Percentiles rank a stretch among this genome's conserved stretches.
Conservation (phyloP, 2,888 invertebrate genomes). For the Crossocerus cetratus region DNA sequence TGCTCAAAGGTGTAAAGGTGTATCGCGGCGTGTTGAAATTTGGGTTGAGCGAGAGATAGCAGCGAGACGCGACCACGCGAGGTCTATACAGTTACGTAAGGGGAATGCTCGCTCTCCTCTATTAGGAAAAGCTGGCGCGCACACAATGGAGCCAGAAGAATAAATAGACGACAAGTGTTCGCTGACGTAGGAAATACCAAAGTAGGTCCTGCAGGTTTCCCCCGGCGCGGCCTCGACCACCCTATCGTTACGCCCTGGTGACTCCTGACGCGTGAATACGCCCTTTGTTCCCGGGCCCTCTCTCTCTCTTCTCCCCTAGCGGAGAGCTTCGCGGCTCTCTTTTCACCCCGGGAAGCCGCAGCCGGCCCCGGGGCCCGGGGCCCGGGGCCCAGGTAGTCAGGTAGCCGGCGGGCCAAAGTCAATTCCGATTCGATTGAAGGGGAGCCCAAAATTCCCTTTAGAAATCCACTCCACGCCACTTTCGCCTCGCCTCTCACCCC, state of each 20-base stretch:
- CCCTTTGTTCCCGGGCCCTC: slow-evolving; percentile 56
- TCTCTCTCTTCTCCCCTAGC: slow-evolving; percentile 21
- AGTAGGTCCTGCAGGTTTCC: slow-evolving; percentile 56
- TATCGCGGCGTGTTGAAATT: too few species aligned
- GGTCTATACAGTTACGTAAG: not conserved
- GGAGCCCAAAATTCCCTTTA: slow-evolving; percentile 18
- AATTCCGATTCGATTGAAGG: slow-evolving; percentile 53
- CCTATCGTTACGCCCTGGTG: slow-evolving; percentile 69
- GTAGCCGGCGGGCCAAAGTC: slow-evolving; percentile 50
- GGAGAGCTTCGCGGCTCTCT: slow-evolving; percentile 19
- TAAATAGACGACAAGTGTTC: slow-evolving; percentile 57
- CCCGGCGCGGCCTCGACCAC: slow-evolving; percentile 49
- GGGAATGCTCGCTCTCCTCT: slow-evolving; percentile 10
- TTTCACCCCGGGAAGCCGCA: slow-evolving; percentile 43
- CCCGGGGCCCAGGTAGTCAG: slow-evolving; percentile 55
- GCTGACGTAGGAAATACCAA: slow-evolving; percentile 53
- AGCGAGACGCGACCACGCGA: too few species aligned
- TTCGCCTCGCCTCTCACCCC: not conserved
- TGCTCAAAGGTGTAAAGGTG: too few species aligned
- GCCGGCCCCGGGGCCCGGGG: slow-evolving; percentile 21
- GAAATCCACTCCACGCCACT: not conserved
- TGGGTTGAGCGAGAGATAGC: too few species aligned
- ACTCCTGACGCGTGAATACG: slow-evolving; percentile 72
- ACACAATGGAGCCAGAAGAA: slow-evolving; percentile 29
- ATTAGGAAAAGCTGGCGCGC: slow-evolving; percentile 6